phyloP scores from a whole-genome alignment of 2,797 vertebrate species.

The Chiroxiphia lanceolata region DNA sequence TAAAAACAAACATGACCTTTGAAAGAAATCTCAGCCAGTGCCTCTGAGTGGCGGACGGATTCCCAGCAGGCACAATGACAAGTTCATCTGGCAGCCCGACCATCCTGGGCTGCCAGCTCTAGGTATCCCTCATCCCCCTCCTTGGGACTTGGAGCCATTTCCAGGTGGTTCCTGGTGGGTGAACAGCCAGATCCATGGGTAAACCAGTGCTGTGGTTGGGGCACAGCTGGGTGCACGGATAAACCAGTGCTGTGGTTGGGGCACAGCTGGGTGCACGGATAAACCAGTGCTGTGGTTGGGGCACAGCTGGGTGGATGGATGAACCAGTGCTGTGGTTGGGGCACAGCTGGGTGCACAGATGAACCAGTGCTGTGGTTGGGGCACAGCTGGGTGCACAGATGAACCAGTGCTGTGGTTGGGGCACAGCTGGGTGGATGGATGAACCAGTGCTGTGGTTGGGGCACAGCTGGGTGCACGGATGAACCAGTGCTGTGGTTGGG shows the following conservation, averaged over 20 bases:
- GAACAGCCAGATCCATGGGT: background rate
- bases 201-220: background rate
- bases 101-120: background rate
- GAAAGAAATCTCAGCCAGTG: background rate
- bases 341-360: background rate
- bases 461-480: background rate
- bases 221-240: background rate
- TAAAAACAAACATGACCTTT: background rate
- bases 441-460: background rate
- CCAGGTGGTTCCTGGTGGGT: rapidly evolving
- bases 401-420: too few relatives aligned
- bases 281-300: background rate
- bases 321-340: background rate
- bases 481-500: background rate
- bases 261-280: too few relatives aligned
- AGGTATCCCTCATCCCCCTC: rapidly evolving
- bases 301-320: too few relatives aligned
- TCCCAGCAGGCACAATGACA: rapidly evolving
- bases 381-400: too few relatives aligned
- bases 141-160: rapidly evolving
- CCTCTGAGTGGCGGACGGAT: rapidly evolving
- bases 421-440: too few relatives aligned
- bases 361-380: background rate
- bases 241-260: background rate
- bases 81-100: background rate